A percentile compares a stretch with the other conserved stretches of the same genome.
Conservation (phyloP, 1,140 invertebrate species). For the Heliothis virescens region DNA sequence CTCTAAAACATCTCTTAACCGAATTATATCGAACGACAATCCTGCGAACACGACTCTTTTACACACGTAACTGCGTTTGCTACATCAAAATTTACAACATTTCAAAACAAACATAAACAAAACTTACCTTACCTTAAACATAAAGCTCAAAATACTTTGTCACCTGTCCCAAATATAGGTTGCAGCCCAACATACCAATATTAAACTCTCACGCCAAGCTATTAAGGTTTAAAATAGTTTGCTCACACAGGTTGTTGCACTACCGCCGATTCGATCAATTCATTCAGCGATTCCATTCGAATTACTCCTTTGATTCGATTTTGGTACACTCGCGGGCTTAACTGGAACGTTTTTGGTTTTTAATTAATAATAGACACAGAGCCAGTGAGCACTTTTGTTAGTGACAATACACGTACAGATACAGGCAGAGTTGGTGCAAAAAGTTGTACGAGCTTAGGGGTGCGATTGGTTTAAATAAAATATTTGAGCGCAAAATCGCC, state of each 20-base stretch:
- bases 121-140: neutral
- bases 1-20: conserved; percentile 38
- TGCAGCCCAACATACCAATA: neutral
- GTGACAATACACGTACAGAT: conserved; percentile 48
- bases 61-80: conserved; percentile 41
- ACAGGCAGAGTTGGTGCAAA: conserved; percentile 46
- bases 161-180: neutral
- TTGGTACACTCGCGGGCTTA: conserved; percentile 62
- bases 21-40: conserved; percentile 43
- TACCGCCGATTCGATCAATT: conserved; percentile 46
- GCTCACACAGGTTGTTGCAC: conserved; percentile 8
- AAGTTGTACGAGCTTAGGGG: conserved; percentile 40
- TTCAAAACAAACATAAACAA: neutral
- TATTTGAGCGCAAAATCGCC: neutral
- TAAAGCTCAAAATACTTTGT: conserved; percentile 24
- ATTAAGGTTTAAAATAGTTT: conserved; percentile 13
- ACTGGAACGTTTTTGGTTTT: conserved; percentile 69
- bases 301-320: conserved; percentile 56
- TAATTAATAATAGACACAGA: conserved; percentile 74
- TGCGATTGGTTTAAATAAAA: conserved; percentile 25
- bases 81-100: conserved; percentile 35
- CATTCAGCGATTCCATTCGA: conserved; percentile 48
- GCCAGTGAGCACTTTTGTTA: conserved; percentile 57
- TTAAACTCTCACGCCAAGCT: neutral
- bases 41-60: conserved; percentile 43